These are phyloP conservation scores for Lepilemur ruficaudatus DNA, from an alignment of 2,797 vertebrate species.

Conservation along the genomic window DNA sequence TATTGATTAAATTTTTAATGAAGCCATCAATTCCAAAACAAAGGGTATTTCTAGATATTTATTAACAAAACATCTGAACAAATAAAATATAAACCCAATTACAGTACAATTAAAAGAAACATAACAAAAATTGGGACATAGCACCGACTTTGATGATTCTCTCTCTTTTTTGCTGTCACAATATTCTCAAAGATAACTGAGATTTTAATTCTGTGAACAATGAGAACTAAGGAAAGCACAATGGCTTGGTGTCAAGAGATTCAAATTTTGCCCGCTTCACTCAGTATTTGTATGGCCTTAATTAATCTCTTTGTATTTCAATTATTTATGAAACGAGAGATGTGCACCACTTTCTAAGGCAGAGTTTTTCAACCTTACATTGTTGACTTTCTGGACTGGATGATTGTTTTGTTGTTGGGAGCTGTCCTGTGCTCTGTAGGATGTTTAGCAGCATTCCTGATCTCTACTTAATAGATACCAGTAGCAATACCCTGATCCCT, in stretches of 20 bases:
- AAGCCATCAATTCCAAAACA: not conserved
- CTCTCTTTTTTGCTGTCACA: not conserved
- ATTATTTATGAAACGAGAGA: not conserved
- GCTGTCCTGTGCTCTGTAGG: not conserved
- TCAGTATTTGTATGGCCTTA: not conserved
- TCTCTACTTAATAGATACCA: not conserved
- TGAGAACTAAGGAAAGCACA: not conserved
- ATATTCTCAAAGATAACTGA: not conserved
- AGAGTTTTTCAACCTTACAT: not conserved
- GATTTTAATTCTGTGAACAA: not conserved
- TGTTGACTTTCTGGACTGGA: not conserved
- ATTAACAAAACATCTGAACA: not conserved
- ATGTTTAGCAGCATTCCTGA: not conserved
- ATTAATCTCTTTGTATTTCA: not conserved
- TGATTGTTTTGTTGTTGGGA: not conserved
- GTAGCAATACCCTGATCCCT: not conserved
- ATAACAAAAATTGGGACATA: not conserved
- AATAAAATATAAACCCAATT: not conserved
- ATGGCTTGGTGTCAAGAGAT: not conserved
- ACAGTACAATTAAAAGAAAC: not conserved
- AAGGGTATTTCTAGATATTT: not conserved
- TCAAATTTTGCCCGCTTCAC: not conserved
- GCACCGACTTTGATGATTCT: not conserved
- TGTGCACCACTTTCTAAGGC: not conserved
- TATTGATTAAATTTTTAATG: not conserved